A percentile compares a stretch with the other conserved stretches of the same genome.
Conservation (phyloP, 2,797 vertebrate genomes). For the Nothura maculosa region DNA sequence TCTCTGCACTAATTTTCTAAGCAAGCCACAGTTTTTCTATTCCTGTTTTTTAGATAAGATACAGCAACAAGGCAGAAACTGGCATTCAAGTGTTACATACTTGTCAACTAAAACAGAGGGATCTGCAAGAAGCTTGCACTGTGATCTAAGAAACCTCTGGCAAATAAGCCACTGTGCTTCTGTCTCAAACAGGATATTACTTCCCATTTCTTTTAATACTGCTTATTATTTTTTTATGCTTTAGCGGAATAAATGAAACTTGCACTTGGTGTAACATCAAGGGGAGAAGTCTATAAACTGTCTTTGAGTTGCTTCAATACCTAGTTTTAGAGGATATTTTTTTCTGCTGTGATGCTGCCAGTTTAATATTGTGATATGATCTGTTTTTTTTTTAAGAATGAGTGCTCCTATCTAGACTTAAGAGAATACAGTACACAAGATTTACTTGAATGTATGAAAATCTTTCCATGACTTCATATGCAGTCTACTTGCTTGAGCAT, state of each 20-base stretch:
- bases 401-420: not conserved
- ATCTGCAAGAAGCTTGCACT: not conserved
- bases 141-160: constrained; percentile 44
- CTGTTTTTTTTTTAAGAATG: not conserved
- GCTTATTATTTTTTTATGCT: not conserved
- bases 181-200: not conserved
- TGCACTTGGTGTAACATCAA: constrained; percentile 21
- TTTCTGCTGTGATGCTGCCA: constrained; percentile 43
- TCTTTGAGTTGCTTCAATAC: not conserved
- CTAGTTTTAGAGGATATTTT: constrained; percentile 38
- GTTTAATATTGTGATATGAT: not conserved
- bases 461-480: not conserved
- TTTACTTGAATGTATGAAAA: not conserved
- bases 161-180: not conserved
- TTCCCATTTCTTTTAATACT: constrained; percentile 44
- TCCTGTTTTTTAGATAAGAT: not conserved
- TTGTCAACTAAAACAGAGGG: not conserved
- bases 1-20: not conserved
- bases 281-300: constrained; percentile 41
- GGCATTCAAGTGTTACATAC: not conserved
- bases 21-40: not conserved
- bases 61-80: not conserved
- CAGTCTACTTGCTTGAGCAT: not conserved
- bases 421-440: not conserved
- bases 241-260: constrained; percentile 38